Evolutionary conservation across 1,140 invertebrate genomes (phyloP).

Genomic region (Zaprionus lachaisei): DNA sequence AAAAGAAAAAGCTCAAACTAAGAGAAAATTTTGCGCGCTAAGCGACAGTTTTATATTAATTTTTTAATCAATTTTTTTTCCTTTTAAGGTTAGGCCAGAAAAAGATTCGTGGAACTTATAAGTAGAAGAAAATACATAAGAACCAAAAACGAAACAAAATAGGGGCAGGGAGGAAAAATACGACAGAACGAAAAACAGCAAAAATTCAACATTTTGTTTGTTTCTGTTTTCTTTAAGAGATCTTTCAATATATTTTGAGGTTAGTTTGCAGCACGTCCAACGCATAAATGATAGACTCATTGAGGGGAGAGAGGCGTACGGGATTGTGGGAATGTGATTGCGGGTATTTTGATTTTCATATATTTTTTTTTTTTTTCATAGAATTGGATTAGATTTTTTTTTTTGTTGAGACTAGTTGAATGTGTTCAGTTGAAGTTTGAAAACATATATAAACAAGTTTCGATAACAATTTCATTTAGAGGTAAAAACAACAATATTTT

Average conservation of each 20-base stretch:
- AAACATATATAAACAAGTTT: slow-evolving; percentile 58
- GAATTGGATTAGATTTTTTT: slow-evolving; percentile 52
- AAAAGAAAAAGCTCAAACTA: slow-evolving; percentile 84
- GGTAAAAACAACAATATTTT: slow-evolving; percentile 32
- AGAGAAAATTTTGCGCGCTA: slow-evolving; percentile 57
- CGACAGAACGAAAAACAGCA: slow-evolving; percentile 59
- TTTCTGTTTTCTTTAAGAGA: slow-evolving; percentile 44
- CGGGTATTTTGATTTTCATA: slow-evolving; percentile 55
- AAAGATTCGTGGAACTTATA: slow-evolving; percentile 15
- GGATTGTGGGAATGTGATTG: slow-evolving; percentile 83
- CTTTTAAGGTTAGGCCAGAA: slow-evolving; percentile 32
- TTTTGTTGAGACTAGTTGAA: slow-evolving; percentile 71
- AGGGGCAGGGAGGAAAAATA: slow-evolving; percentile 22
- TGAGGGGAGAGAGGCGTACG: slow-evolving; percentile 82
- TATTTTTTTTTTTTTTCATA: slow-evolving; percentile 39
- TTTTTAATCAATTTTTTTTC: slow-evolving; percentile 35
- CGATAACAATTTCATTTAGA: slow-evolving; percentile 52
- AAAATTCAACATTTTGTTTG: slow-evolving; percentile 65
- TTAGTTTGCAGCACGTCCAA: slow-evolving; percentile 65
- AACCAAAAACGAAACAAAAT: slow-evolving; percentile 60
- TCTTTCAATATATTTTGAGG: slow-evolving; percentile 48
- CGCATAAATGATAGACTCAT: slow-evolving; percentile 85
- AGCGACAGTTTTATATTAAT: slow-evolving; percentile 41
- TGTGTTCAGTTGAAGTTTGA: slow-evolving; percentile 74
- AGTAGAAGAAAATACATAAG: slow-evolving; percentile 12